Evolutionary conservation across 2,113 vertebrate genomes (phyloP).

Genomic region (Romanogobio albipinnatus): DNA sequence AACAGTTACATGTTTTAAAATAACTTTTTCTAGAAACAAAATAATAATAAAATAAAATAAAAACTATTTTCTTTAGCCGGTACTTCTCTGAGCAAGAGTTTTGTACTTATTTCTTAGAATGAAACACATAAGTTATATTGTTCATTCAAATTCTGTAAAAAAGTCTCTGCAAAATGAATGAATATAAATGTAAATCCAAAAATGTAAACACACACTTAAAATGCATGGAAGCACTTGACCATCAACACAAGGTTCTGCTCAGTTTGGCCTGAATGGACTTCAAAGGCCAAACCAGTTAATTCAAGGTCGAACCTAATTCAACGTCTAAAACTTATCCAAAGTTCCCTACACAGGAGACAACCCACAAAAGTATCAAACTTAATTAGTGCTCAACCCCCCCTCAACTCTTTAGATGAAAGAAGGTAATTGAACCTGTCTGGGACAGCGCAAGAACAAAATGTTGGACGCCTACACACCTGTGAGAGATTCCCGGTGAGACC

Average conservation of each 20-base stretch:
- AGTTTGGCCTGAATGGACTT: background rate
- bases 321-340: constrained; percentile 25
- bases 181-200: background rate
- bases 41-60: background rate
- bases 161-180: background rate
- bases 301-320: constrained; percentile 27
- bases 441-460: constrained; percentile 40
- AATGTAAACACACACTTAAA: background rate
- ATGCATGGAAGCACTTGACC: background rate
- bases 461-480: constrained; percentile 26
- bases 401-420: constrained; percentile 18
- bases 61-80: background rate
- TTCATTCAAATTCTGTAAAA: background rate
- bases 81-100: background rate
- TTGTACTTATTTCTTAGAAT: constrained; percentile 6
- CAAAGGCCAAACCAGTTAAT: constrained; percentile 23
- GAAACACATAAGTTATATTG: background rate
- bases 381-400: constrained; percentile 26
- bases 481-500: background rate
- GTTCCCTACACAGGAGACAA: constrained; percentile 16
- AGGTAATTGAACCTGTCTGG: constrained; percentile 4
- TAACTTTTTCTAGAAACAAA: background rate
- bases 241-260: constrained; percentile 10
- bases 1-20: background rate
- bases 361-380: constrained; percentile 27